These are phyloP conservation scores for Ceratoteleas bidentatus DNA, from an alignment of 1,140 invertebrate species.

Conservation along the genomic window DNA sequence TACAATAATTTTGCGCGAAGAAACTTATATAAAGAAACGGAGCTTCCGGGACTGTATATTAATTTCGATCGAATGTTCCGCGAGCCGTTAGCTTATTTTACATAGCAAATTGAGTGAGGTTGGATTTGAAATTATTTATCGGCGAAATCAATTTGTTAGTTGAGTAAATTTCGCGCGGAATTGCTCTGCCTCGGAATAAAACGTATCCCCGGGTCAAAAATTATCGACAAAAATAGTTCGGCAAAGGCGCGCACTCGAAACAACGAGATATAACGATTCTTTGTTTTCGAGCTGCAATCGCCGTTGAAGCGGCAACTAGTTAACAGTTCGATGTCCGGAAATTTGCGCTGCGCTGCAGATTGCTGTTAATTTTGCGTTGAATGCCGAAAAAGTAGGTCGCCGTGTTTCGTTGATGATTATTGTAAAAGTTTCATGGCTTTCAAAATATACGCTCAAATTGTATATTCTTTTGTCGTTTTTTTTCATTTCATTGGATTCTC, in stretches of 20 bases:
- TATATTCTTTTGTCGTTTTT: too few relatives aligned
- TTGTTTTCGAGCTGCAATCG: not conserved
- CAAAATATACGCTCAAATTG: too few relatives aligned
- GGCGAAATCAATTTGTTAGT: constrained; percentile 1
- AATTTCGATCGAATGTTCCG: constrained; percentile 1
- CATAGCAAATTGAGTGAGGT: constrained; percentile 13
- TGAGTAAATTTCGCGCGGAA: not conserved
- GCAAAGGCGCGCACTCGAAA: not conserved
- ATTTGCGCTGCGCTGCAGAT: too few relatives aligned
- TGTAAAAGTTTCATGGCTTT: too few relatives aligned
- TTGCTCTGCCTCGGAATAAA: not conserved
- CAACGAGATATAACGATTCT: not conserved
- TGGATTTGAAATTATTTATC: constrained; percentile 10
- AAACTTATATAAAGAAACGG: constrained; percentile 12
- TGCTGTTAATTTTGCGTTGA: too few relatives aligned
- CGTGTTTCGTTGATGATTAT: too few relatives aligned
- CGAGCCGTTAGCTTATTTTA: constrained; percentile 12
- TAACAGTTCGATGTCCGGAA: too few relatives aligned
- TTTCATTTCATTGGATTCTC: too few relatives aligned
- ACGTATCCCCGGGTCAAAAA: not conserved
- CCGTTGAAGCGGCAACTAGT: too few relatives aligned
- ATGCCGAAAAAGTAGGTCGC: too few relatives aligned
- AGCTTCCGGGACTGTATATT: constrained; percentile 12
- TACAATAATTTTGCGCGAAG: constrained; percentile 9
- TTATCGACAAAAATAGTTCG: not conserved